Conservation (phyloP, 1,140 invertebrate genomes). For the Brevipalpus yothersi region DNA sequence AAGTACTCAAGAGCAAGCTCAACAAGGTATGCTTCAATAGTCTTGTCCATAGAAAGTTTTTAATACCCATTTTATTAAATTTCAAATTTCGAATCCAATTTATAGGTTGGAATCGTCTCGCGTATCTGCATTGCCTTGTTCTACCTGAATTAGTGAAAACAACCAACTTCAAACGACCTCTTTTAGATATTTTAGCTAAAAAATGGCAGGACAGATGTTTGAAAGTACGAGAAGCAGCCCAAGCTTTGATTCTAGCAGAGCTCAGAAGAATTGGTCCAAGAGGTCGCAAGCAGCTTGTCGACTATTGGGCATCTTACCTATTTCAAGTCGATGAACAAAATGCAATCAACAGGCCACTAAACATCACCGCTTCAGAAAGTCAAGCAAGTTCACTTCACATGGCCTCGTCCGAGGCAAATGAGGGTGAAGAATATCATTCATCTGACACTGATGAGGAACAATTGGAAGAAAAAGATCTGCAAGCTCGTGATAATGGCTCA, state of each 20-base stretch:
- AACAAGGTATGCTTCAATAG: constrained; percentile 31
- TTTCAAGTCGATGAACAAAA: constrained; percentile 48
- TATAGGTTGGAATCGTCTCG: constrained; percentile 63
- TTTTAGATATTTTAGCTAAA: constrained; percentile 86
- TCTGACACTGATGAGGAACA: neutral
- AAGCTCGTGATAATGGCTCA: neutral
- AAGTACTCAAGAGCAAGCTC: constrained; percentile 65
- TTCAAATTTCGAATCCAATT: no score
- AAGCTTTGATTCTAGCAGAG: constrained; percentile 80
- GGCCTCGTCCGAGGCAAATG: neutral
- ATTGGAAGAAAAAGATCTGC: constrained; percentile 3
- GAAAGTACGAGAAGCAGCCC: constrained; percentile 83
- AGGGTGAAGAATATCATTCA: neutral
- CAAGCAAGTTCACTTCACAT: neutral
- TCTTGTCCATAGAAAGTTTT: no score
- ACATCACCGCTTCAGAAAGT: neutral
- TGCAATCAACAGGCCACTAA: neutral
- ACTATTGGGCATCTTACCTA: constrained; percentile 80
- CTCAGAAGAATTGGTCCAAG: constrained; percentile 66
- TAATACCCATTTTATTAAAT: no score
- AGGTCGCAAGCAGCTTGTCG: constrained; percentile 70
- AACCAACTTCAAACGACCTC: constrained; percentile 61
- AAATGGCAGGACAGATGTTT: constrained; percentile 96
- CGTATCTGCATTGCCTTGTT: constrained; percentile 82
- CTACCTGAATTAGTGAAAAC: constrained; percentile 55